Evolutionary conservation across 23 tunicate species (phyloP), one percentile per base, ranked within the genome.

Genomic region (Ascidia mentula): DNA sequence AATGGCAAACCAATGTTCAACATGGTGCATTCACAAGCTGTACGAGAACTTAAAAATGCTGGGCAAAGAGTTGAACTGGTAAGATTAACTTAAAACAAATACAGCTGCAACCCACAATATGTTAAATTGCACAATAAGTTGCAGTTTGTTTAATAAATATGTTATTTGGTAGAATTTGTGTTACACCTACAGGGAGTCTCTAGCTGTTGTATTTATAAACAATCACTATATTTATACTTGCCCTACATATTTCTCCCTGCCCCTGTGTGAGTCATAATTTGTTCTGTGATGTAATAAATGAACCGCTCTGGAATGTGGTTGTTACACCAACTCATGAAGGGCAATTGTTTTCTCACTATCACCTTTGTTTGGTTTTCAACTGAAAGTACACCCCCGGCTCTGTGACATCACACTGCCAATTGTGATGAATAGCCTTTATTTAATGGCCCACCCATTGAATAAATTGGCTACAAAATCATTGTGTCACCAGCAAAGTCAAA

Each of bases 11-110:
- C 87, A 0, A 90, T 75, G 82, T 83, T 81, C 75, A 93, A 93
- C 72, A 76, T 82, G 83, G 79, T 79, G 31, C 99, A 95, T 65
- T 69, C 40, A 5, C 96, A 90, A 75, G 99, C 99, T 8, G 92
- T 95, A 2, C 45, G 73, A 37, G 92, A 83, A 40, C 80, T 95
- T 82, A 95, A 90, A 69, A 89, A 86, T 46, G 75, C 88, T 59
- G 99, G 99, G 5, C 86, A 83, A 18, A 70, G 92, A 18, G 99
- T 95, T 0, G 89, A 82, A 79, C 69, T 95, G 77, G 98, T 93
- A 80, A 42, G 84, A 71, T n/a, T 0, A 53, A 9, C 1, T 9
- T 28, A 6, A 42, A 42, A 9, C 13, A 53, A 9, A 53, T 53
- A 20, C 28, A 20, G n/a, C n/a, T n/a, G n/a, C n/a, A n/a, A n/a